These are phyloP conservation scores for Phalanger gymnotis DNA, from an alignment of 2,797 vertebrate genomes.

Conservation along the genomic window DNA sequence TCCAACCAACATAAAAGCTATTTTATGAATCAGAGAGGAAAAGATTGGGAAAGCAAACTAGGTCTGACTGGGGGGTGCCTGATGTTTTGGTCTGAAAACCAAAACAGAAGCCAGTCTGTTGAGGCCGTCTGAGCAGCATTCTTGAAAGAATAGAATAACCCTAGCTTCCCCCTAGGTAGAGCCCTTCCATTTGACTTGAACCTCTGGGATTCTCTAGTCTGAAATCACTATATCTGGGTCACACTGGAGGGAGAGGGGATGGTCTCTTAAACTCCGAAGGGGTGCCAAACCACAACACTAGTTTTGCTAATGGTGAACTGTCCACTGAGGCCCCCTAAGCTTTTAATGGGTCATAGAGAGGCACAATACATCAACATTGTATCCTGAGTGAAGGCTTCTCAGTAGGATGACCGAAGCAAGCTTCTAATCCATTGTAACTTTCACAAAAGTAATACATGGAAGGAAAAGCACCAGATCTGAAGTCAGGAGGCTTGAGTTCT, in stretches of 20 bases:
- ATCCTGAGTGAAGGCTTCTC: not conserved
- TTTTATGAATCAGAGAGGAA: constrained; percentile 38
- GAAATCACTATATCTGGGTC: constrained; percentile 11
- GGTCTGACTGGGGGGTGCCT: constrained; percentile 29
- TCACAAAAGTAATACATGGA: not conserved
- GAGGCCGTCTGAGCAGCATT: not conserved
- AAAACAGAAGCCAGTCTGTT: not conserved
- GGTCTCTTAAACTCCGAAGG: constrained; percentile 51
- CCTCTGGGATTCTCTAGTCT: constrained; percentile 14
- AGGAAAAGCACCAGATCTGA: constrained; percentile 11
- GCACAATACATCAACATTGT: not conserved
- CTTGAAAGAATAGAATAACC: not conserved
- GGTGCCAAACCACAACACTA: not conserved
- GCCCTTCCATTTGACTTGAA: not conserved
- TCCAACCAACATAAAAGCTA: constrained; percentile 25
- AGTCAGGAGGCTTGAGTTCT: not conserved
- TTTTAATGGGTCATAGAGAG: not conserved
- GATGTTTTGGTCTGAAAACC: constrained; percentile 1
- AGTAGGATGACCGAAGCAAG: not conserved
- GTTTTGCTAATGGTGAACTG: not conserved
- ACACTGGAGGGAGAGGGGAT: not conserved
- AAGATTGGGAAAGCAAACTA: constrained; percentile 46
- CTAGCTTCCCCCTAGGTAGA: not conserved
- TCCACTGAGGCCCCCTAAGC: not conserved
- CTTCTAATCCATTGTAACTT: not conserved